Base-by-base conservation (phyloP, 2,113 vertebrate species). In the Odocoileus virginianus region DNA sequence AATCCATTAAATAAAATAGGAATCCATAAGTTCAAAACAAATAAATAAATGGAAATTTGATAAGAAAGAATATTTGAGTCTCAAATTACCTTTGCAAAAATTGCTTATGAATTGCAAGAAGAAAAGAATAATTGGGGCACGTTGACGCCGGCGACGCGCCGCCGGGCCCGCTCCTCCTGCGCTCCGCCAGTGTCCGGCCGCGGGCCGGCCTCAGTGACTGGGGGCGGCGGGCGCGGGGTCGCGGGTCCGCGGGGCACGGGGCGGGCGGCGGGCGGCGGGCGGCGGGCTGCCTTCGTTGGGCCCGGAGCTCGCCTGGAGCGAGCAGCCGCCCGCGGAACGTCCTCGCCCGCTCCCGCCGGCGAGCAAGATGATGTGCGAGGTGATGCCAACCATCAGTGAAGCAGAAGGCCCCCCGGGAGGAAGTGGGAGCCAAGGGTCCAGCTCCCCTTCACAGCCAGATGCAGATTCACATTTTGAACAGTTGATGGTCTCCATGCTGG, bases 321-420 rank as follows among this genome's bases (percentile, higher is more conserved):
- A 98, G 97, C 98, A 98, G 99, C 97, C 97, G 61, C 84, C 87
- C 88, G 76, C 91, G 55, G 87, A 84, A 94, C 87, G 76, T 79
- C 94, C 91, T 82, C 67, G 88, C 94, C 93, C 45, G 93, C 96
- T 91, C 88, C 93, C 82, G 89, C 95, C 94, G 92, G 96, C 89
- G 74, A 95, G 86, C 96, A 97, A 99, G 99, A 99, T 99, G 99
- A 99, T 99, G 99, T 99, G 99, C 98, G 99, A 99, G 98, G 99
- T 99, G 99, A 99, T 99, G 99, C 99, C 99, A 78, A 99, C 99
- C 98, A 99, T 99, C 99, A 99, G 99, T 13, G 99, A 99, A 99
- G 99, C 99, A 0, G 99, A 99, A 98, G 99, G 99, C 97, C 99
- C 99, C 36, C 98, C 99, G 0, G 99, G 99, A 97, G 99, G 99